Conservation (phyloP, 2,113 vertebrate genomes). For the Pomatorhinus ruficollis region DNA sequence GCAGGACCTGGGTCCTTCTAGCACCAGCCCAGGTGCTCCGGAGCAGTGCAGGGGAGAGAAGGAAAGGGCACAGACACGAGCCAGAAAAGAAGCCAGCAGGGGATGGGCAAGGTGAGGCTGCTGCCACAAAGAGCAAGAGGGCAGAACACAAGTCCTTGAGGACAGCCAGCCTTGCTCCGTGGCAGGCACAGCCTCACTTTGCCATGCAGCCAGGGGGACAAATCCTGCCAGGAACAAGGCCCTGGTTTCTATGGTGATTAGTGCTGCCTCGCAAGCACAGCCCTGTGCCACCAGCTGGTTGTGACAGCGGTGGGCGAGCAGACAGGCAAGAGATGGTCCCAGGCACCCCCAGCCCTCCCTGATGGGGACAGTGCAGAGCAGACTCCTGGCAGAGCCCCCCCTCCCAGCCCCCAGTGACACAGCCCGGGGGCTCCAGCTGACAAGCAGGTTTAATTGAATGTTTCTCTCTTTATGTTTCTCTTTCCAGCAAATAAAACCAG, state of each 20-base stretch:
- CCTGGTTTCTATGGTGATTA: not conserved
- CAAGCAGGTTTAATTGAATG: slow-evolving; percentile 27
- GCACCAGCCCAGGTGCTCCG: not conserved
- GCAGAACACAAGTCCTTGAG: rapidly evolving
- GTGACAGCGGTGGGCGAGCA: rapidly evolving
- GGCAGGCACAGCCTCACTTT: rapidly evolving
- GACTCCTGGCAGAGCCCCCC: not conserved
- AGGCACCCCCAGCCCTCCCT: not conserved
- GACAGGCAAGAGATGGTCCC: not conserved
- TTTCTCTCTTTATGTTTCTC: slow-evolving; percentile 42
- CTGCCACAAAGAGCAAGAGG: not conserved
- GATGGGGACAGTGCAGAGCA: not conserved
- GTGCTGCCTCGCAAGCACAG: not conserved
- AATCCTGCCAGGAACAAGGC: not conserved
- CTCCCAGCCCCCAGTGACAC: not conserved
- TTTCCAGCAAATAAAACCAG: slow-evolving; percentile 44
- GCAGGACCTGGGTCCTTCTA: not conserved
- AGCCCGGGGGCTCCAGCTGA: not conserved
- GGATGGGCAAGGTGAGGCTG: no score
- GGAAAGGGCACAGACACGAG: not conserved
- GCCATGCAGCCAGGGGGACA: not conserved
- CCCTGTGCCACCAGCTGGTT: not conserved
- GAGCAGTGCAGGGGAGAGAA: not conserved
- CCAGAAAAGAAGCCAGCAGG: not conserved
- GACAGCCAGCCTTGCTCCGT: not conserved